Percentiles rank a stretch among this genome's conserved stretches.
Evolutionary conservation across 37 sponge, comb jelly and placozoan species (phyloP).

Genomic region (Corticium candelabrum): DNA sequence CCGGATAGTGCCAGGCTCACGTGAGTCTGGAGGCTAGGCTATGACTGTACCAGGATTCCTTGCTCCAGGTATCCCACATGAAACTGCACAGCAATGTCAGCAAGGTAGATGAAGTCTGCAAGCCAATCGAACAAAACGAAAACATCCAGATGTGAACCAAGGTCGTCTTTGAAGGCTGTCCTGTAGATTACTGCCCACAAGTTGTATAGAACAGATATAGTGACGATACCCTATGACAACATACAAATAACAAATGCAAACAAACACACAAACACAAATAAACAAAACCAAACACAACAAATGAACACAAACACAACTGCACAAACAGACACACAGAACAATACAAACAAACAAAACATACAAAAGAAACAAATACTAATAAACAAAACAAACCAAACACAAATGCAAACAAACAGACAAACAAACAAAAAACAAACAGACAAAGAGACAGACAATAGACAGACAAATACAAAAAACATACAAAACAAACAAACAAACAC

Average conservation of each 20-base stretch:
- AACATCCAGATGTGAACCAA: neutral
- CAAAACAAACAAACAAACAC: too few species aligned
- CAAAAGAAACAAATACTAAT: too few species aligned
- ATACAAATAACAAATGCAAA: neutral
- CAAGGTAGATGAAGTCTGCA: slow-evolving; percentile 65
- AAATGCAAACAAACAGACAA: too few species aligned
- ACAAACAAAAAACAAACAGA: too few species aligned
- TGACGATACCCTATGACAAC: neutral
- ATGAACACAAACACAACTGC: neutral
- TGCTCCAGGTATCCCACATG: slow-evolving; percentile 76
- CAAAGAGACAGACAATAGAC: too few species aligned
- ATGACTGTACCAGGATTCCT: slow-evolving; percentile 65
- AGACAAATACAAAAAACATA: too few species aligned
- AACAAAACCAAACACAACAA: too few species aligned
- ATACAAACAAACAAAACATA: neutral
- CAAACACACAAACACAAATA: neutral
- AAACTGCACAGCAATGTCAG: slow-evolving; percentile 76
- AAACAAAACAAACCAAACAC: too few species aligned
- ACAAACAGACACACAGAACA: neutral
- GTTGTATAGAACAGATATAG: slow-evolving; percentile 5
- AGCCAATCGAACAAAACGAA: slow-evolving; percentile 50
- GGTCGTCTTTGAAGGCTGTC: neutral
- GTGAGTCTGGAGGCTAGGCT: too few species aligned
- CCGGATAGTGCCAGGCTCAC: too few species aligned
- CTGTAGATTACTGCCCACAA: neutral